phyloP scores from a whole-genome alignment of 1,140 invertebrate species.

The Pseudomyrmex gracilis region DNA sequence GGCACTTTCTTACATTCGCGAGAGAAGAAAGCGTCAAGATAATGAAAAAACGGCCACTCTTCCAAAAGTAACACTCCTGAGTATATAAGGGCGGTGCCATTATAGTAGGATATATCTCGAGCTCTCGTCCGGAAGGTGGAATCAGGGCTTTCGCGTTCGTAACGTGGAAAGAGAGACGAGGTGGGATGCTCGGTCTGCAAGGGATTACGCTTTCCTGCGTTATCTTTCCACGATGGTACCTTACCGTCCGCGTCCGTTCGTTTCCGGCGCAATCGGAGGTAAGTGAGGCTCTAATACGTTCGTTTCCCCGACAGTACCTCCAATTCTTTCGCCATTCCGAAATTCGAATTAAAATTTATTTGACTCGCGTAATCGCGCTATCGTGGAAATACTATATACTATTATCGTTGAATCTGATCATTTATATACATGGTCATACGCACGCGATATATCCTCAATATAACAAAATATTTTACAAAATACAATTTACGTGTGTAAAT shows the following conservation, averaged over 20 bases:
- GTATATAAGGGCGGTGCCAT: conserved; percentile 60
- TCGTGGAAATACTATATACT: neutral
- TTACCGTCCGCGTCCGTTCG: conserved; percentile 70
- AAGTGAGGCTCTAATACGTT: conserved; percentile 71
- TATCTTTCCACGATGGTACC: conserved; percentile 71
- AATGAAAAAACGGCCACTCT: conserved; percentile 47
- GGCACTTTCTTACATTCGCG: conserved; percentile 9
- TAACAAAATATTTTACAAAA: neutral
- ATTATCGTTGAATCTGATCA: conserved; percentile 6
- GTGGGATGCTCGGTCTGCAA: conserved; percentile 44
- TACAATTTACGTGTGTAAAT: neutral
- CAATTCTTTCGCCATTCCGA: conserved; percentile 59
- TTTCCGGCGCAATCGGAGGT: conserved; percentile 71
- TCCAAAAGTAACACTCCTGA: conserved; percentile 32
- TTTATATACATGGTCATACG: neutral
- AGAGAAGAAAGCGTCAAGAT: conserved; percentile 3
- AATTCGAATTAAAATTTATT: conserved; percentile 52
- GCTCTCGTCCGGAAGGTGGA: conserved; percentile 66
- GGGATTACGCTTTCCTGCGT: conserved; percentile 71
- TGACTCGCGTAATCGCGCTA: neutral
- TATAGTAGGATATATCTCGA: conserved; percentile 56
- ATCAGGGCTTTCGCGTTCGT: conserved; percentile 72
- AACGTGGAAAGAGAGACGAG: conserved; percentile 68
- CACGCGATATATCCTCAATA: neutral
- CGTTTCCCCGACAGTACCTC: conserved; percentile 67